Base-by-base conservation (phyloP, 2,797 vertebrate genomes). In the Lacerta viridis region DNA sequence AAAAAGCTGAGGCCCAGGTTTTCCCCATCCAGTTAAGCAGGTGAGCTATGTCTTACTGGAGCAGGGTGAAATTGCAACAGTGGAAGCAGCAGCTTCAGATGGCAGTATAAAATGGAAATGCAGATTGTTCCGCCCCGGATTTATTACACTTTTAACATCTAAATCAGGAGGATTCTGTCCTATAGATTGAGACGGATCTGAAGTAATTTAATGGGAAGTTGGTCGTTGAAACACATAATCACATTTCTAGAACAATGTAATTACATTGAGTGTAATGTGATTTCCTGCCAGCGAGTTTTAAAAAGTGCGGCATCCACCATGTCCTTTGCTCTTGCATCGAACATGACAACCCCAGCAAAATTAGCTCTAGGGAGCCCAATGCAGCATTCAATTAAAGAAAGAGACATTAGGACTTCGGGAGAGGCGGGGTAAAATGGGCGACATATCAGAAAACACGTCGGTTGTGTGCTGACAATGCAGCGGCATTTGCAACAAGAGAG, bases 121-220 rank as follows among this genome's bases (percentile, higher is more conserved):
- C 91, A 94, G 93, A 95, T 92, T 80, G 78, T 71, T 91, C 89
- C 86, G 46, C 80, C 90, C 92, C 80, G 10, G 92, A 94, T 94
- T 95, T 94, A 95, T 95, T 93, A 92, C 93, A 83, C 91, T 91
- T 93, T 93, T 93, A 91, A 93, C 91, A 93, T 92, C 91, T 95
- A 92, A 94, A 95, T 94, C 91, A 91, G 91, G 92, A 88, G 86
- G 91, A 90, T 94, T 94, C 93, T 80, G 85, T 93, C 92, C 50
- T 91, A 90, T 84, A 95, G 92, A 94, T 91, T 91, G 91, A 96
- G 94, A 91, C 89, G 78, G 92, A 95, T 95, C 90, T 92, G 85
- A 93, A 94, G 92, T 93, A 92, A 95, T 93, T 93, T 93, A 95
- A 90, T 87, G 89, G 91, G 91, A 86, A 89, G 88, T 82, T 95